phyloP scores from a whole-genome alignment of 1,140 invertebrate genomes.

The Wasmannia auropunctata region DNA sequence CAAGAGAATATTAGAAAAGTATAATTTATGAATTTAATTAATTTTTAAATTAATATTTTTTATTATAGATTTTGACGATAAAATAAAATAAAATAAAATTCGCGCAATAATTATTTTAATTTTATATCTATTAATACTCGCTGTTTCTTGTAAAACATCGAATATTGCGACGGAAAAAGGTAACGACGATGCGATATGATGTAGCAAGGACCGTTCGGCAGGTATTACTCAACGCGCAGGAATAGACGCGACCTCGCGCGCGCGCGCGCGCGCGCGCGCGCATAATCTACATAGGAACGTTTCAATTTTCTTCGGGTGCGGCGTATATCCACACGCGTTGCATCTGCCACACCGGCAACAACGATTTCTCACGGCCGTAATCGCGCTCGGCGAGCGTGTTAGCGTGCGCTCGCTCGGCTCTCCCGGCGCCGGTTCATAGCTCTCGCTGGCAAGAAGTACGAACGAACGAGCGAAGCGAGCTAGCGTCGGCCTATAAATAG shows the following conservation, averaged over 20 bases:
- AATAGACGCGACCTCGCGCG: background rate
- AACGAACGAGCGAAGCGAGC: constrained; percentile 51
- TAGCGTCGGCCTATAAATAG: constrained; percentile 77
- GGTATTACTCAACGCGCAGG: constrained; percentile 39
- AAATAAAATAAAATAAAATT: background rate
- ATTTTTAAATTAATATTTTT: background rate
- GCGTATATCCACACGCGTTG: constrained; percentile 27
- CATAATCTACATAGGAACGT: constrained; percentile 56
- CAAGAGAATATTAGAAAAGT: no score
- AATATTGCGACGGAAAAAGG: background rate
- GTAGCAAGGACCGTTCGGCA: constrained; percentile 19
- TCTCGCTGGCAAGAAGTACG: constrained; percentile 60
- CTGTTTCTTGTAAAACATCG: background rate
- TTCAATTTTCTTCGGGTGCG: constrained; percentile 51
- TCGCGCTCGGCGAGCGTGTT: constrained; percentile 29
- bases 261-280: no score
- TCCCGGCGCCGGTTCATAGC: constrained; percentile 69
- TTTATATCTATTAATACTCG: background rate
- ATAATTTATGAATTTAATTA: no score
- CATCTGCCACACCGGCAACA: constrained; percentile 22
- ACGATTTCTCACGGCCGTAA: constrained; percentile 54
- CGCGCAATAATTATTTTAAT: background rate
- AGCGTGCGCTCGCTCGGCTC: no score
- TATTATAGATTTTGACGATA: background rate
- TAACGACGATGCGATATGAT: background rate